Base-by-base conservation (phyloP, 2,888 invertebrate species). In the Tiliacea citrago region DNA sequence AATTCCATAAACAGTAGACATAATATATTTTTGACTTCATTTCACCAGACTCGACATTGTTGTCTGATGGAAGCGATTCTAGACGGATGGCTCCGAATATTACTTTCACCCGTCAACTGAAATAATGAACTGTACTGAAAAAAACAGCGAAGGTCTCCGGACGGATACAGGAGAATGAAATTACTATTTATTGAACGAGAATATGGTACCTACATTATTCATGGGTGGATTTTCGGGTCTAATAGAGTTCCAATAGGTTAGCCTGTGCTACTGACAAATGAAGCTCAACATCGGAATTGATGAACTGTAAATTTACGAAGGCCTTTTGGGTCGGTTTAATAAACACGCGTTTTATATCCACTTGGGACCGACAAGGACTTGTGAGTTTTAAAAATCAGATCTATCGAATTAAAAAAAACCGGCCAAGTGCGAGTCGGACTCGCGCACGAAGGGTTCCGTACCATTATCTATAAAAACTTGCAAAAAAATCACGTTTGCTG, bases 101-200 rank as follows among this genome's bases (percentile, higher is more conserved):
- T 82, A 71, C 75, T 67, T 79, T 75, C 49, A 63, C 58, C 72
- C 68, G 74, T 75, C 84, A 81, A 77, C 63, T 81, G 67, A 75
- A 84, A 83, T 81, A 81, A 83, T 70, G 81, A 81, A 72, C 63
- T 42, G 63, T 55, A 75, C 65, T 77, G 77, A 75, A 81, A 83
- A 73, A 78, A 78, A 73, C 49, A 60, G 63, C 49, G 49, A 68
- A 82, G 70, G 73, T 18, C 79, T 53, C 55, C 35, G 63, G 42
- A 70, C 47, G 57, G 29, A 75, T 76, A 76, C 47, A 62, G 53
- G 42, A 12, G 80, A 80, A 73, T 76, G 73, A 75, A 79, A 83
- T 79, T 63, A 79, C 80, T 53, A 75, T 79, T 79, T 79, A 72
- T 67, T 83, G 71, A 62, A 83, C 42, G 75, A 68, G 57, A 71